phyloP scores from a whole-genome alignment of 92 coral and sea anemone genomes.

The Siderastrea radians region DNA sequence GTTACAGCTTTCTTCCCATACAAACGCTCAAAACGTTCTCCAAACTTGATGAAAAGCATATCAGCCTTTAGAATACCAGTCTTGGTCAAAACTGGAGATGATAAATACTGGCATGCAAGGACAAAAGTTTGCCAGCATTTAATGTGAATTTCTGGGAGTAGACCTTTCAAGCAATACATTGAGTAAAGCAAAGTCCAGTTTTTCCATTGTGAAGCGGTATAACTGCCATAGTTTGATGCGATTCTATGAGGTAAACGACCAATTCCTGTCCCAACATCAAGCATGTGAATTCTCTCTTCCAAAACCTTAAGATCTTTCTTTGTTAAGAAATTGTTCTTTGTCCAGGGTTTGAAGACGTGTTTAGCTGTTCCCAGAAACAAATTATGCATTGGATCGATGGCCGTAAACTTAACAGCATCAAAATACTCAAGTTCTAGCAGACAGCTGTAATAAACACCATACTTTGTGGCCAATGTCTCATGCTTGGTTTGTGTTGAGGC shows the following conservation, averaged over 20 bases:
- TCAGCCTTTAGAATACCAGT: slow-evolving; percentile 54
- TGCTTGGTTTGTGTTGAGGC: not conserved
- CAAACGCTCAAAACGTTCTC: slow-evolving; percentile 48
- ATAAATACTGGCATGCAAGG: not conserved
- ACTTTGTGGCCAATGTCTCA: slow-evolving; percentile 32
- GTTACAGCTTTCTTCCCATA: slow-evolving; percentile 57
- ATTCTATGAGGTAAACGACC: slow-evolving; percentile 39
- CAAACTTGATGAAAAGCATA: slow-evolving; percentile 54
- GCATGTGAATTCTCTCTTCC: slow-evolving; percentile 25
- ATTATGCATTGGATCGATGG: not conserved
- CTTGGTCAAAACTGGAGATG: slow-evolving; percentile 32
- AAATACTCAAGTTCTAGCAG: slow-evolving; percentile 60
- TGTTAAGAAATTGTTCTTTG: slow-evolving; percentile 37
- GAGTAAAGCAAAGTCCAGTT: slow-evolving; percentile 31
- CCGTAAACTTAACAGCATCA: slow-evolving; percentile 54
- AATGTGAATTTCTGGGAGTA: slow-evolving; percentile 40
- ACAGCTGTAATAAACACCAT: slow-evolving; percentile 3
- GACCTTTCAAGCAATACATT: slow-evolving; percentile 22
- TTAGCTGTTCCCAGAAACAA: slow-evolving; percentile 1
- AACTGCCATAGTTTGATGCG: slow-evolving; percentile 63
- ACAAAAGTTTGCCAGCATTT: slow-evolving; percentile 48
- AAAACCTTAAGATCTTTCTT: slow-evolving; percentile 22
- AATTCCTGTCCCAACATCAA: too few relatives aligned
- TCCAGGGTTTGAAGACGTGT: slow-evolving; percentile 61
- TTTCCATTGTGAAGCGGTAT: slow-evolving; percentile 36